These are phyloP conservation scores for Gymnoscelis rufifasciata DNA, from an alignment of 2,888 invertebrate genomes.

Conservation along the genomic window DNA sequence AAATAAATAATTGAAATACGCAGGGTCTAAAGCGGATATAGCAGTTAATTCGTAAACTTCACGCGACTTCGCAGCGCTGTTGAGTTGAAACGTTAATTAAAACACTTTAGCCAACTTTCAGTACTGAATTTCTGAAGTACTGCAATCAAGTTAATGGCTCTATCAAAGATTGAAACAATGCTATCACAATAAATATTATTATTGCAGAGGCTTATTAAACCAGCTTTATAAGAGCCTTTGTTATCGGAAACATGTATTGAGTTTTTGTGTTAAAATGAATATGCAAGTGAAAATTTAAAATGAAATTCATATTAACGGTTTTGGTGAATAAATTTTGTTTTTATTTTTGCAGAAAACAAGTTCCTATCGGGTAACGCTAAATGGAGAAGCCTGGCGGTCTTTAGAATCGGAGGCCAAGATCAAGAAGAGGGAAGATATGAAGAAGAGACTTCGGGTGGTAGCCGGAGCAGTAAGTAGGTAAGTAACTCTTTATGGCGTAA, in stretches of 20 bases:
- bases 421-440: too few species aligned
- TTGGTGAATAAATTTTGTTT: too few species aligned
- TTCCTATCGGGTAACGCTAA: too few species aligned
- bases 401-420: too few species aligned
- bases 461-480: too few species aligned
- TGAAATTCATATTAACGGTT: too few species aligned
- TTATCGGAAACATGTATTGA: background rate
- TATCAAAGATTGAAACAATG: slow-evolving; percentile 74
- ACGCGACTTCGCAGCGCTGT: slow-evolving; percentile 53
- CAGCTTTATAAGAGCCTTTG: too few species aligned
- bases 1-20: slow-evolving; percentile 47
- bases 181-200: slow-evolving; percentile 61
- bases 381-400: too few species aligned
- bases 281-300: too few species aligned
- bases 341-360: too few species aligned
- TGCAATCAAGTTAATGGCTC: slow-evolving; percentile 72
- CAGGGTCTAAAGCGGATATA: slow-evolving; percentile 60
- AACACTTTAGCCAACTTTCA: slow-evolving; percentile 74
- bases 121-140: slow-evolving; percentile 74
- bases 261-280: background rate
- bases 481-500: too few species aligned
- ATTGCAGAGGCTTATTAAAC: slow-evolving; percentile 38
- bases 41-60: slow-evolving; percentile 75
- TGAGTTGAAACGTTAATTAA: slow-evolving; percentile 75
- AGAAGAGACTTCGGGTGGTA: too few species aligned